These are phyloP conservation scores for Thalassaphorura encarpata DNA, from an alignment of 1,140 invertebrate species.

Conservation along the genomic window DNA sequence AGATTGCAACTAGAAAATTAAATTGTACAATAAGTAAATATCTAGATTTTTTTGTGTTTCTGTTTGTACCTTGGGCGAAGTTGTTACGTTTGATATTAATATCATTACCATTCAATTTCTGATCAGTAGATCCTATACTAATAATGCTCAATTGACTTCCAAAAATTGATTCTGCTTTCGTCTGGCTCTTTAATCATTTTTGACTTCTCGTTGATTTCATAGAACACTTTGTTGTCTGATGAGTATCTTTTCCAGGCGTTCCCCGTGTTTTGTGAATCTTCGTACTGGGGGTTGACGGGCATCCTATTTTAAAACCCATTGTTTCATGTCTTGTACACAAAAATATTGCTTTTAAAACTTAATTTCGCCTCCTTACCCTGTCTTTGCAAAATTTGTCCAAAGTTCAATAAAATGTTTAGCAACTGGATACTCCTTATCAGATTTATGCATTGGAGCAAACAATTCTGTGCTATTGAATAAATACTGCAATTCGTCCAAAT, in stretches of 20 bases:
- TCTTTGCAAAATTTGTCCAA: background rate
- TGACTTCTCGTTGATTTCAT: conserved; percentile 6
- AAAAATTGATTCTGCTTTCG: background rate
- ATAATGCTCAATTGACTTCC: background rate
- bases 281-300: background rate
- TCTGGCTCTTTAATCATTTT: background rate
- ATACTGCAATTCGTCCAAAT: conserved; percentile 7
- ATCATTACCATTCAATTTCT: background rate
- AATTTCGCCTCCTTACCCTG: background rate
- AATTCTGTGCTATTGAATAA: background rate
- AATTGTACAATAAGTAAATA: too few species aligned
- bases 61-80: too few species aligned
- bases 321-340: background rate
- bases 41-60: too few species aligned
- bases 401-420: conserved; percentile 2
- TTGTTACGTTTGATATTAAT: background rate
- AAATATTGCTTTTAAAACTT: background rate
- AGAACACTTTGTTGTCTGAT: background rate
- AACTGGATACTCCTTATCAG: background rate
- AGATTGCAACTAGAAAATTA: too few species aligned
- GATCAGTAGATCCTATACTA: background rate
- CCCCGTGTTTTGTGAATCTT: background rate
- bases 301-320: background rate
- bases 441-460: background rate
- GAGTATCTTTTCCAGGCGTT: background rate